Evolutionary conservation across 2,797 vertebrate genomes (phyloP), one percentile per base, ranked within the genome.

Genomic region (Pangasius sanitwongsei): DNA sequence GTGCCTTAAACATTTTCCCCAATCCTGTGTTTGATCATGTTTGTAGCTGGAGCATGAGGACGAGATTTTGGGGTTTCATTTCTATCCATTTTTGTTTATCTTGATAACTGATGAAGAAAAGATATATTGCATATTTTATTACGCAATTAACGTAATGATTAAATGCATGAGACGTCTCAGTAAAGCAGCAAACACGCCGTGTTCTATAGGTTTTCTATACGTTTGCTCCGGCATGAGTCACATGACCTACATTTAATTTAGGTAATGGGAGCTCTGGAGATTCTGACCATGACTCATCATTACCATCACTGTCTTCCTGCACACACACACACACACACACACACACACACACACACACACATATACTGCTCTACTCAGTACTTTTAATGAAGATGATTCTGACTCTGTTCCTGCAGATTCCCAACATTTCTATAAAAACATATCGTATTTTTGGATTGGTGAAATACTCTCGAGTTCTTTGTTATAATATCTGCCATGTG

Each of bases 241-340:
- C 55, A 87, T 83, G 41, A 57, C 41, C 86, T 78, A 86, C 50
- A 41, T 75, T n/a, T 87, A 67, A 91, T 88, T 88, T 85, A 87
- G 59, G 31, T 87, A 87, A 90, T 87, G 86, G 87, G 82, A 28
- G 74, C 55, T n/a, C 34, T 31, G 20, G 65, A 82, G 55, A 77
- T 72, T 53, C 61, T 77, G 61, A 78, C 31, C 82, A 77, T 91
- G 89, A 90, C 86, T 86, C 87, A 90, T 70, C 90, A 86, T n/a
- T 37, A 74, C 85, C 65, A 41, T 69, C n/a, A 83, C 61, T 65
- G 72, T 53, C 83, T 88, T 85, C 23, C 86, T 69, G 63, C 12
- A 41, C 53, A 13, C 31, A 37, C 59, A 78, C 81, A 20, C 16
- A 34, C 50, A 37, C 53, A 37, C 25, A n/a, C 25, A 6, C 6